A percentile compares a stretch with the other conserved stretches of the same genome.
Evolutionary conservation across 2,113 vertebrate species (phyloP).

Genomic region (Cryptotis parvus): DNA sequence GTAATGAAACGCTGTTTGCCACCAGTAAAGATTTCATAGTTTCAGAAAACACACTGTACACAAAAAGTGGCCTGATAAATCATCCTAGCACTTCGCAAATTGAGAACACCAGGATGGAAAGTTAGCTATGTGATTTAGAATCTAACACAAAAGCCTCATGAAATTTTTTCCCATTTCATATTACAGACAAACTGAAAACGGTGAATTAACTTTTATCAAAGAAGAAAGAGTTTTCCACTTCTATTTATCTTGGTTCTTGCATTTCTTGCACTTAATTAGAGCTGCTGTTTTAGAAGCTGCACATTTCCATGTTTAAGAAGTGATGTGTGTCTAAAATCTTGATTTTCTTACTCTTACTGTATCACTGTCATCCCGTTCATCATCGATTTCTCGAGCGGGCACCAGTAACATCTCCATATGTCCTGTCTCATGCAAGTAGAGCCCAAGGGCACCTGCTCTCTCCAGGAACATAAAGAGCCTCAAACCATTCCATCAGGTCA

Average conservation of each 20-base stretch:
- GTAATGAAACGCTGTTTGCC: neutral
- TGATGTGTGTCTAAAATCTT: neutral
- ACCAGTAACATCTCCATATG: too few relatives aligned
- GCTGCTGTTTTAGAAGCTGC: neutral
- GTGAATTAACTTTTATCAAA: slow-evolving; percentile 61
- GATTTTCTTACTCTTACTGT: slow-evolving; percentile 5
- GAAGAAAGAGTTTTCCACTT: slow-evolving; percentile 49
- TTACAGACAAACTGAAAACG: slow-evolving; percentile 26
- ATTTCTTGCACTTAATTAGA: neutral
- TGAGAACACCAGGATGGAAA: slow-evolving; percentile 1
- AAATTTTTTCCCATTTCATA: slow-evolving; percentile 32
- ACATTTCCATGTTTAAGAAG: neutral
- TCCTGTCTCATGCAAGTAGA: too few relatives aligned
- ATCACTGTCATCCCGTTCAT: too few relatives aligned
- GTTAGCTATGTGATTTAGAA: slow-evolving; percentile 39
- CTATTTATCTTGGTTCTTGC: slow-evolving; percentile 49
- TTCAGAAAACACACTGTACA: neutral
- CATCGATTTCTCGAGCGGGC: too few relatives aligned
- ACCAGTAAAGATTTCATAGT: neutral
- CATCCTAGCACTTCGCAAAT: neutral
- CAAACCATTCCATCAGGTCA: too few relatives aligned
- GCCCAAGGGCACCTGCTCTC: too few relatives aligned
- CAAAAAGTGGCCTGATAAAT: neutral
- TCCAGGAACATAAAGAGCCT: too few relatives aligned
- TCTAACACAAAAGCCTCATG: slow-evolving; percentile 31